Percentiles rank a stretch among this genome's conserved stretches.
These are phyloP conservation scores for Onychomys torridus DNA, from an alignment of 2,797 vertebrate species.

Conservation along the genomic window DNA sequence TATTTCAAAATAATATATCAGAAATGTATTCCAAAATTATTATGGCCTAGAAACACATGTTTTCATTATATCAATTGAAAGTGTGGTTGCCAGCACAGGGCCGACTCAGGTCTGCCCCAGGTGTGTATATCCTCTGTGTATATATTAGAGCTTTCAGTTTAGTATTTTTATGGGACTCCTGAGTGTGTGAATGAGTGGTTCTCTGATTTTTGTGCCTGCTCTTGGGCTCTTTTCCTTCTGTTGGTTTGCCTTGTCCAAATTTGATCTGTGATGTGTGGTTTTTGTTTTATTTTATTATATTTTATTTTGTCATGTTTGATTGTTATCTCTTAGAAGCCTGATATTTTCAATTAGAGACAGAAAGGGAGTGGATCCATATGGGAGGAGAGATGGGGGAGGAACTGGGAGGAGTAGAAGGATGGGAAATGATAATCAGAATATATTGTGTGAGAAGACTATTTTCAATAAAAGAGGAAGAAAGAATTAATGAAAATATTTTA, in stretches of 20 bases:
- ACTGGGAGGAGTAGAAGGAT: not conserved
- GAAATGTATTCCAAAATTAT: conserved; percentile 7
- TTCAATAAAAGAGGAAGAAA: not conserved
- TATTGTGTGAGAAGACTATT: not conserved
- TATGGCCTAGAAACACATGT: not conserved
- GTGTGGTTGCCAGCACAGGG: not conserved
- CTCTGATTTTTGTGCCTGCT: not conserved
- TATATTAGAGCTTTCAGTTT: no score
- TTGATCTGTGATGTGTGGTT: not conserved
- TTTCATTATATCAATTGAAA: conserved; percentile 38
- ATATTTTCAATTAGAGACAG: not conserved
- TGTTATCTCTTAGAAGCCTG: not conserved
- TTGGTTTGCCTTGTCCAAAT: not conserved
- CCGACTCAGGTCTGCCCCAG: not conserved
- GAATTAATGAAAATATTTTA: not conserved
- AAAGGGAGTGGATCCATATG: not conserved
- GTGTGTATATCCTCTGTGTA: not conserved
- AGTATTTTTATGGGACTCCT: not conserved
- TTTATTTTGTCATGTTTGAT: not conserved
- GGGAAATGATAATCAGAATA: not conserved
- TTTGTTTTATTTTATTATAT: not conserved
- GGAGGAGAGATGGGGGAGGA: not conserved
- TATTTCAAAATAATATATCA: conserved; percentile 41
- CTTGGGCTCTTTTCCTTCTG: not conserved
- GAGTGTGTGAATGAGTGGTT: not conserved